Base-by-base conservation (phyloP, 2,888 invertebrate genomes). In the Rhabditoides inermis region DNA sequence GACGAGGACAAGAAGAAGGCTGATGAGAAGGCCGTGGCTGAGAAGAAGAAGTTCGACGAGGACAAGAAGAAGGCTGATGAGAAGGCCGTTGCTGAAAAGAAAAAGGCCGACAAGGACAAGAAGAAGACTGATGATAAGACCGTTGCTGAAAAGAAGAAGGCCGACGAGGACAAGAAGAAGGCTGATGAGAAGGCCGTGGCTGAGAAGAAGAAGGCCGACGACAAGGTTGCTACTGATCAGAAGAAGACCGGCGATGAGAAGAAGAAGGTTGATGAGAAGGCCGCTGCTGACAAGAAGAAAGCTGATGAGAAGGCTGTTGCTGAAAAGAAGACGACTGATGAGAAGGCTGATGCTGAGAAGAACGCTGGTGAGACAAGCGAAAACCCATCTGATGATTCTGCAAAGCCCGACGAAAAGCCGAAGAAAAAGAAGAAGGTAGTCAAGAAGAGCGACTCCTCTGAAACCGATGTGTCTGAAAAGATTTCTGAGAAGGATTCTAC, bases 361-460 rank as follows among this genome's bases (percentile, higher is more conserved):
- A 55, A 39, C 10, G 46, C 44, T 18, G 52, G 49, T 10, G 53
- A 50, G 6, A 55, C 55, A 22, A 48, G 55, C 28, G 58, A 60
- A 47, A 56, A 55, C 32, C 55, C 53, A 20, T 35, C 57, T 20
- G 57, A 56, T 22, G 53, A 23, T 26, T 50, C 49, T 18, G 51
- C 54, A 22, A 60, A 50, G 47, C 40, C 23, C 22, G 28, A 27
- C 35, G 22, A 39, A 18, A n/a, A 22, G 40, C 37, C 6, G 40
- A 40, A 20, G 40, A 40, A 7, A 36, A 48, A 23, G 36, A 49
- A 26, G 27, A 37, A 26, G n/a, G 25, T 26, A 2, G 51, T 47
- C 4, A 40, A n/a, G n/a, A n/a, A n/a, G n/a, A n/a, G n/a, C n/a
- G n/a, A n/a, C n/a, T n/a, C n/a, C n/a, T n/a, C n/a, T n/a, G n/a